Evolutionary conservation across 2,888 invertebrate genomes (phyloP).

Genomic region (Eugnorisma glareosa): DNA sequence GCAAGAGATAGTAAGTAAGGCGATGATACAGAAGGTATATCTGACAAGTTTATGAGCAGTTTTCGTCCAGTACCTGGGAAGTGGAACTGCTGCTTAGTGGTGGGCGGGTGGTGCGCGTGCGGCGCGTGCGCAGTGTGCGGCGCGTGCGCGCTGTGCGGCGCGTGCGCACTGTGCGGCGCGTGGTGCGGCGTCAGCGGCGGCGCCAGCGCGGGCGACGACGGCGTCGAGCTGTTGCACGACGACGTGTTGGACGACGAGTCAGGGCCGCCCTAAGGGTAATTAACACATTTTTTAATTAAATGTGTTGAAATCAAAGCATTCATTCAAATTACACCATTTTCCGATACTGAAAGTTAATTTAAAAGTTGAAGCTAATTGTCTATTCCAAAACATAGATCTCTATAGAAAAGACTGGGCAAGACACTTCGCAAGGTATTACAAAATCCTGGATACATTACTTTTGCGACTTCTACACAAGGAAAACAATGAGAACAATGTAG

Average conservation of each 20-base stretch:
- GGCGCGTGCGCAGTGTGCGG: slow-evolving; percentile 78
- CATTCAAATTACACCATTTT: not conserved
- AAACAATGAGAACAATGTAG: not conserved
- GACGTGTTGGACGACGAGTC: slow-evolving; percentile 98
- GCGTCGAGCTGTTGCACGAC: slow-evolving; percentile 98
- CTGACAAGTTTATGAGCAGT: not conserved
- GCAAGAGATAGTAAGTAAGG: too few species aligned
- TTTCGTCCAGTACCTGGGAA: slow-evolving; percentile 88
- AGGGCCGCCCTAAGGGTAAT: slow-evolving; percentile 90
- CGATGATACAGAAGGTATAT: not conserved
- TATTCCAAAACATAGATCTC: not conserved
- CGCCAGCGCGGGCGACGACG: slow-evolving; percentile 96
- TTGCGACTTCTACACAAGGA: not conserved
- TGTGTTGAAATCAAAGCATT: too few species aligned
- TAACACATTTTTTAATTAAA: not conserved
- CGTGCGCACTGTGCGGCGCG: slow-evolving; percentile 85
- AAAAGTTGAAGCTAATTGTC: not conserved
- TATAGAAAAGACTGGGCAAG: not conserved
- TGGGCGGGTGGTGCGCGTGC: slow-evolving; percentile 85
- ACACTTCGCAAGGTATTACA: too few species aligned
- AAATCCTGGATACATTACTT: not conserved
- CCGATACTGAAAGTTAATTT: not conserved
- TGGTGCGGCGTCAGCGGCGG: slow-evolving; percentile 89
- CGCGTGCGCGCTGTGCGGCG: slow-evolving; percentile 82
- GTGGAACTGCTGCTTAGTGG: slow-evolving; percentile 92